Percentiles rank a stretch among this genome's conserved stretches.
phyloP scores from a whole-genome alignment of 53 echinoderm and acorn worm species.

The Stichopus horrens region DNA sequence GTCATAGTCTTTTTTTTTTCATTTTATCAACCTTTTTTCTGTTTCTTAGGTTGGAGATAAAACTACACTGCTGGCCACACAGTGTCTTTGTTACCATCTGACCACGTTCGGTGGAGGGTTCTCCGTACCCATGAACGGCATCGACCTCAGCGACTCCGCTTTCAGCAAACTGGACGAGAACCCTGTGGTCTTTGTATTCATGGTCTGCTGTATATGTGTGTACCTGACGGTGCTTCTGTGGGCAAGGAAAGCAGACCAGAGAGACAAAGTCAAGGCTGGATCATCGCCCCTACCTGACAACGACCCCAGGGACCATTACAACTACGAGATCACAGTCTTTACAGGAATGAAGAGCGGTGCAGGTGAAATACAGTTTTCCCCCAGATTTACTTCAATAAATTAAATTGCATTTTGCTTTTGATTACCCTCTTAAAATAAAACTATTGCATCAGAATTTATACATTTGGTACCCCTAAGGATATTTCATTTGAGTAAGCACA shows the following conservation, averaged over 20 bases:
- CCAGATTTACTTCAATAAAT: too few relatives aligned
- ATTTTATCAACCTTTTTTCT: background rate
- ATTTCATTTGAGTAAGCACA: too few relatives aligned
- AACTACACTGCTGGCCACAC: background rate
- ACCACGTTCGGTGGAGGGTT: slow-evolving; percentile 87
- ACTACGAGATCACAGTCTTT: slow-evolving; percentile 83
- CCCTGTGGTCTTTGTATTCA: slow-evolving; percentile 84
- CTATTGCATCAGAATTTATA: too few relatives aligned
- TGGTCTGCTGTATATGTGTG: slow-evolving; percentile 64
- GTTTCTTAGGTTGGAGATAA: background rate
- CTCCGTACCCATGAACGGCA: slow-evolving; percentile 81
- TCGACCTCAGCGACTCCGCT: slow-evolving; percentile 77
- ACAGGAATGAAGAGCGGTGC: slow-evolving; percentile 70
- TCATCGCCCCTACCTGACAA: slow-evolving; percentile 75
- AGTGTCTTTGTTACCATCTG: slow-evolving; percentile 68
- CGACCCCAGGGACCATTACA: slow-evolving; percentile 72
- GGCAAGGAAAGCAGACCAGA: slow-evolving; percentile 82
- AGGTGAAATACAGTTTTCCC: slow-evolving; percentile 46
- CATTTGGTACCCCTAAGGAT: too few relatives aligned
- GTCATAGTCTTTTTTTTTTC: too few relatives aligned
- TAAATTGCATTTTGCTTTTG: too few relatives aligned
- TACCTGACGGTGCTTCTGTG: slow-evolving; percentile 73
- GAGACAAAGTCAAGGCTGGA: slow-evolving; percentile 74
- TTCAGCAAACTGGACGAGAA: slow-evolving; percentile 91
- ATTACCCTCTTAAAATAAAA: too few relatives aligned